Conservation (phyloP, 1,140 invertebrate species). For the Rhagoletis pomonella region DNA sequence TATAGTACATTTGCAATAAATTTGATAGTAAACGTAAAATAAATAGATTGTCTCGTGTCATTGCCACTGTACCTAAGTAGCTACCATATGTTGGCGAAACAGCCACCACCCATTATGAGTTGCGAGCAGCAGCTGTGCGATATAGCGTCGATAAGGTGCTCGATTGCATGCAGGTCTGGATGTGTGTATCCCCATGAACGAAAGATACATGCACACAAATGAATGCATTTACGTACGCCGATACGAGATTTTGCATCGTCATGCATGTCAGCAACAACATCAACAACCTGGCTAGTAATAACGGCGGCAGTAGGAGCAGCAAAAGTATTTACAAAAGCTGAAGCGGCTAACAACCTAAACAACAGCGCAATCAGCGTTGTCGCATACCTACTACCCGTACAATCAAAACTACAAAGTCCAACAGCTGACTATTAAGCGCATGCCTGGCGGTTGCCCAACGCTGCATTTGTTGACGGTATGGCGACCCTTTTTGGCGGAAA, state of each 20-base stretch:
- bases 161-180: neutral
- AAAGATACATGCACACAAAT: neutral
- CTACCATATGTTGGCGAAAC: constrained; percentile 39
- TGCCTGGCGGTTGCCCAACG: neutral
- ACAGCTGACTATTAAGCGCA: neutral
- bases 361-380: neutral
- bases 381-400: neutral
- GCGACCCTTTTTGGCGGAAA: constrained; percentile 1
- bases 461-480: neutral
- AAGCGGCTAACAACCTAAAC: constrained; percentile 30
- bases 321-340: neutral
- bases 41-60: constrained; percentile 44
- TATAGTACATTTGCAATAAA: neutral
- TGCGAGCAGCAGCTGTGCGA: constrained; percentile 25
- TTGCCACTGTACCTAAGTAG: constrained; percentile 45
- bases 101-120: constrained; percentile 22
- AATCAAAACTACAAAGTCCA: neutral
- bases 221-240: neutral
- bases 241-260: constrained; percentile 10
- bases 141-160: constrained; percentile 7
- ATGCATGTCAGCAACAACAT: constrained; percentile 35
- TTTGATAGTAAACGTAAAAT: constrained; percentile 45
- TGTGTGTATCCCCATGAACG: neutral
- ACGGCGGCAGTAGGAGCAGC: neutral
- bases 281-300: constrained; percentile 1